phyloP scores from a whole-genome alignment of 2,797 vertebrate species.

The Danio aesculapii region DNA sequence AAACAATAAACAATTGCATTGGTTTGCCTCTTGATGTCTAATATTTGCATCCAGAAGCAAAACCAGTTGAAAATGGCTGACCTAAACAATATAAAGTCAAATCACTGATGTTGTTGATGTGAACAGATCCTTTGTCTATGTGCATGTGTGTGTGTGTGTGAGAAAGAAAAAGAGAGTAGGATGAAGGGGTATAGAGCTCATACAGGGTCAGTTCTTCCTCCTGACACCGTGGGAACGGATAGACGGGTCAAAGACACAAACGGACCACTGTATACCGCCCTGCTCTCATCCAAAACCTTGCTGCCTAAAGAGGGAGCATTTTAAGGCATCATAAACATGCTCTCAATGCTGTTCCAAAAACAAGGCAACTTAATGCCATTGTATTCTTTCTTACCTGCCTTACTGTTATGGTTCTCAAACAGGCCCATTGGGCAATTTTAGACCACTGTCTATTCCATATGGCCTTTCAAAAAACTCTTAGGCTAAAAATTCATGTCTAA shows the following conservation, averaged over 20 bases:
- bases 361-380: not conserved
- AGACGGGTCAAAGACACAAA: conserved; percentile 49
- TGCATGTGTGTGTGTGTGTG: conserved; percentile 10
- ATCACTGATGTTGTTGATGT: conserved; percentile 26
- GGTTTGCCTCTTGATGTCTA: not conserved
- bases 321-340: not conserved
- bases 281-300: conserved; percentile 20
- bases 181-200: conserved; percentile 22
- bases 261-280: conserved; percentile 37
- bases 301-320: conserved; percentile 1
- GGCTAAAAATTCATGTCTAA: too few relatives aligned
- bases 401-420: too few relatives aligned
- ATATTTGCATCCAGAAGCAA: conserved; percentile 16
- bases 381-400: too few relatives aligned
- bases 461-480: too few relatives aligned
- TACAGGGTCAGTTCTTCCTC: conserved; percentile 37
- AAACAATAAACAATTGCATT: not conserved
- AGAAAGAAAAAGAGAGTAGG: not conserved
- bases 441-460: too few relatives aligned
- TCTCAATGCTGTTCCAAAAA: not conserved
- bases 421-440: too few relatives aligned
- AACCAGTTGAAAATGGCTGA: conserved; percentile 15
- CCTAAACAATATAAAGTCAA: conserved; percentile 12
- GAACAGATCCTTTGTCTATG: conserved; percentile 25
- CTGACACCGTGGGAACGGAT: conserved; percentile 55